Conservation (phyloP, 2,113 vertebrate species). For the Leptodactylus fuscus region DNA sequence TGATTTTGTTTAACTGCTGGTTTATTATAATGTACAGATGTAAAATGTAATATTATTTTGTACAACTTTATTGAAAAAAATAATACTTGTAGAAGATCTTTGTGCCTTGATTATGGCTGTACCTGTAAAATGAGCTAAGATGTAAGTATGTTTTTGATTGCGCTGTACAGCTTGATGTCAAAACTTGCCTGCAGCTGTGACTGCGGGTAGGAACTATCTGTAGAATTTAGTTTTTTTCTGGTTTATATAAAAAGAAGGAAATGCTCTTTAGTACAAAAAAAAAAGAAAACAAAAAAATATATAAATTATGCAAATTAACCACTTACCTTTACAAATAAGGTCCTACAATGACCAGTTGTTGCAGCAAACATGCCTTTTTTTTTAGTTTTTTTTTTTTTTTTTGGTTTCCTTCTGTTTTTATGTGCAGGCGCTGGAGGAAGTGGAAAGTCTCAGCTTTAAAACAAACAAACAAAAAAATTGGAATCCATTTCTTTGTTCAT, state of each 20-base stretch:
- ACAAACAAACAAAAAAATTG: constrained; percentile 68
- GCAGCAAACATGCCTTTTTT: constrained; percentile 84
- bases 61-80: constrained; percentile 95
- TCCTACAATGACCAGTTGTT: constrained; percentile 80
- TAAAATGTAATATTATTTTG: constrained; percentile 98
- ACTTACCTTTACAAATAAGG: constrained; percentile 79
- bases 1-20: constrained; percentile 83
- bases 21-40: constrained; percentile 96
- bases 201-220: constrained; percentile 85
- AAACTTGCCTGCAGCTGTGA: constrained; percentile 82
- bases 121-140: constrained; percentile 96
- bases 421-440: constrained; percentile 60
- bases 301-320: constrained; percentile 93
- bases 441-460: constrained; percentile 86
- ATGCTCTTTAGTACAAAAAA: constrained; percentile 88
- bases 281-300: constrained; percentile 72
- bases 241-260: constrained; percentile 87
- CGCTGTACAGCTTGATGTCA: constrained; percentile 95
- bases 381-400: constrained; percentile 71
- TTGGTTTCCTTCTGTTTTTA: constrained; percentile 66
- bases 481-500: constrained; percentile 86
- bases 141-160: constrained; percentile 92
- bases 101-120: constrained; percentile 97
- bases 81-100: constrained; percentile 97
- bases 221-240: constrained; percentile 87